These are phyloP conservation scores for Xenopus tropicalis DNA, from an alignment of 2,113 vertebrate genomes.

Conservation along the genomic window UCB_Xtro_10.0 CM004449.2:128751001-128751500, in stretches of 20 bases:
- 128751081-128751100: slow-evolving; percentile 76
- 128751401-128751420: slow-evolving; percentile 70
- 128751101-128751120: slow-evolving; percentile 73
- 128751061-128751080: slow-evolving; percentile 62
- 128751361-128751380: slow-evolving; percentile 76
- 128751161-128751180: slow-evolving; percentile 82
- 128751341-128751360: slow-evolving; percentile 72
- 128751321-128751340: slow-evolving; percentile 79
- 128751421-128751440: slow-evolving; percentile 77
- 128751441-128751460: slow-evolving; percentile 73
- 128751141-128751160: slow-evolving; percentile 79
- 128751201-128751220: no score
- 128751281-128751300: no score
- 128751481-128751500: slow-evolving; percentile 78
- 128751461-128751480: slow-evolving; percentile 85
- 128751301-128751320: not conserved
- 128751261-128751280: no score
- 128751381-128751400: slow-evolving; percentile 75
- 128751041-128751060: not conserved
- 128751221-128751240: no score
- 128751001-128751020: no score
- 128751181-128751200: not conserved
- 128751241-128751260: no score
- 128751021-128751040: no score
- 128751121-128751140: slow-evolving; percentile 81